Conservation (phyloP, 1,140 invertebrate species). For the Neoseiulus cucumeris region DNA sequence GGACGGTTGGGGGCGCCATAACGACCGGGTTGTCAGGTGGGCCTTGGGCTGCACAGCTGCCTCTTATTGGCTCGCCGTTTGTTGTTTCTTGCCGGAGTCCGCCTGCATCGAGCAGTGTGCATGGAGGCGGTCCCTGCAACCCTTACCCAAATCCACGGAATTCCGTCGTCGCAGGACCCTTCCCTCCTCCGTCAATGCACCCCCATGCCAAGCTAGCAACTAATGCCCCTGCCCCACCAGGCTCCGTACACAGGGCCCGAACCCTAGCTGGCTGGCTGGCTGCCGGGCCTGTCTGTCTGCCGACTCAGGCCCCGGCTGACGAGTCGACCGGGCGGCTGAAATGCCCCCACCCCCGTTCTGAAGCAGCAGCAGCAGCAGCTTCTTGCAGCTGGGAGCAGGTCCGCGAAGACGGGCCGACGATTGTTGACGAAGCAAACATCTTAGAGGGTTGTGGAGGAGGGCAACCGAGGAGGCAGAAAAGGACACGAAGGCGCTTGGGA, state of each 20-base stretch:
- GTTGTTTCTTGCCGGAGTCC: slow-evolving; percentile 10
- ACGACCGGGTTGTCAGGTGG: too few relatives aligned
- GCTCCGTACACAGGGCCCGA: neutral
- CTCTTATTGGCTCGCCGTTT: neutral
- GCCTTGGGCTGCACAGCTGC: too few relatives aligned
- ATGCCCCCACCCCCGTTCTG: neutral
- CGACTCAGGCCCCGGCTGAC: neutral
- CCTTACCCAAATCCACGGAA: slow-evolving; percentile 10
- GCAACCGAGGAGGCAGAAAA: neutral
- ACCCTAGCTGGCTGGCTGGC: neutral
- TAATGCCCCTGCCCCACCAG: neutral
- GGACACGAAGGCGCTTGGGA: neutral
- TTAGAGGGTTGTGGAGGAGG: slow-evolving; percentile 10
- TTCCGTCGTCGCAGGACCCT: neutral
- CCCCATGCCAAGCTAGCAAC: neutral
- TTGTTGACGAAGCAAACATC: slow-evolving; percentile 12
- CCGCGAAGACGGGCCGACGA: neutral
- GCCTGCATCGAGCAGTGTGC: neutral
- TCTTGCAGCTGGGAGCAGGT: neutral
- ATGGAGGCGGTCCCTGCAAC: neutral
- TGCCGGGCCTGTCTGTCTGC: neutral
- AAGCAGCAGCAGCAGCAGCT: neutral
- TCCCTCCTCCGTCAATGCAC: neutral
- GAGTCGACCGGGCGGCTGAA: neutral
- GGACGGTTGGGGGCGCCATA: too few relatives aligned